Percentiles rank a stretch among this genome's conserved stretches.
These are phyloP conservation scores for Atta colombica DNA, from an alignment of 1,140 invertebrate species.

Conservation along the genomic window DNA sequence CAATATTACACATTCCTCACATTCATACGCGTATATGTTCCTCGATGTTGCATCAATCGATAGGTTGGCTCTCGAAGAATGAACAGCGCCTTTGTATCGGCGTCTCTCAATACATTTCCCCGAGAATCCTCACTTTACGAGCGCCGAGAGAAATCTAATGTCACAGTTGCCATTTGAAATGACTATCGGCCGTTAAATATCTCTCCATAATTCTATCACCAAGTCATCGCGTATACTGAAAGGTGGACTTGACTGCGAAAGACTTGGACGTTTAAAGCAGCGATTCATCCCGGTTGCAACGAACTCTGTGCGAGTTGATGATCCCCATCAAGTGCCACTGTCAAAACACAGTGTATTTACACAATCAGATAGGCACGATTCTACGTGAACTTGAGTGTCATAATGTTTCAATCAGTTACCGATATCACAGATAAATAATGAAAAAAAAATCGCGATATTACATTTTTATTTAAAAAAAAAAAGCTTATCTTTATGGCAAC, in stretches of 20 bases:
- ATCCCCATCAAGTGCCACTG: constrained; percentile 13
- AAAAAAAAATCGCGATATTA: not conserved
- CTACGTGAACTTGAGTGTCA: not conserved
- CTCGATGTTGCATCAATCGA: constrained; percentile 30
- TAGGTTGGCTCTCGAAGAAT: constrained; percentile 36
- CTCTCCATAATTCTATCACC: constrained; percentile 45
- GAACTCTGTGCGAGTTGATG: not conserved
- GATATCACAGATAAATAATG: not conserved
- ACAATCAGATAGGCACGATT: not conserved
- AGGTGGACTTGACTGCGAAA: constrained; percentile 51
- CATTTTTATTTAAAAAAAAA: not conserved
- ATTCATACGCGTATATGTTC: not conserved
- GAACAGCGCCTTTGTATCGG: constrained; percentile 40
- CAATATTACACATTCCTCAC: not conserved
- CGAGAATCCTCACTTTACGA: constrained; percentile 19
- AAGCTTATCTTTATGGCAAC: not conserved
- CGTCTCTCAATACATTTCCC: constrained; percentile 26
- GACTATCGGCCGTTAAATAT: constrained; percentile 23
- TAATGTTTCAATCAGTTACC: constrained; percentile 2
- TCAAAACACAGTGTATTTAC: constrained; percentile 41
- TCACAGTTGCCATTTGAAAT: constrained; percentile 42
- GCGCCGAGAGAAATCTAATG: constrained; percentile 61
- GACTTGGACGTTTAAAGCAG: constrained; percentile 36
- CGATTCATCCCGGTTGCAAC: constrained; percentile 36
- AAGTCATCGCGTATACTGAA: constrained; percentile 33